Evolutionary conservation across 1,140 invertebrate species (phyloP).

Genomic region (Charaxes varanes): DNA sequence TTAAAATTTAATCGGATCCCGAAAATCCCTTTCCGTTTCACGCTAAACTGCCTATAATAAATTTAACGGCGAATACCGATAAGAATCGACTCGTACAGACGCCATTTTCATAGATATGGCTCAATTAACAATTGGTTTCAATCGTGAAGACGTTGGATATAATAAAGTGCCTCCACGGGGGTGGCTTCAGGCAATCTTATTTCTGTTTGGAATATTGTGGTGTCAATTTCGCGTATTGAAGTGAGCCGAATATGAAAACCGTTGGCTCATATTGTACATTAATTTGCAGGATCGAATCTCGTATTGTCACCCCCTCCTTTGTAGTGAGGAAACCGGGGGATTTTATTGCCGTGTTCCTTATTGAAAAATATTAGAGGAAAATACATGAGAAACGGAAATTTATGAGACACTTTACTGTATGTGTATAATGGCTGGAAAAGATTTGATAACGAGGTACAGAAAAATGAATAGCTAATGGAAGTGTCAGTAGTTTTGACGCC

Average conservation of each 20-base stretch:
- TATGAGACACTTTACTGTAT: constrained; percentile 3
- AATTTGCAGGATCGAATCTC: constrained; percentile 39
- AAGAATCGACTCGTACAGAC: constrained; percentile 60
- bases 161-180: constrained; percentile 60
- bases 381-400: constrained; percentile 4
- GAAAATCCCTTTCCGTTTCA: constrained; percentile 25
- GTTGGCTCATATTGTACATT: constrained; percentile 54
- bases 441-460: too few relatives aligned
- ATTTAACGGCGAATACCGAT: constrained; percentile 64
- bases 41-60: constrained; percentile 51
- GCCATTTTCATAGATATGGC: constrained; percentile 71
- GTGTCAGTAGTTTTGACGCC: too few relatives aligned
- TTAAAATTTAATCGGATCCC: constrained; percentile 18
- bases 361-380: constrained; percentile 13
- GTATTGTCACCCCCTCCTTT: constrained; percentile 31
- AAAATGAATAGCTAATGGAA: too few relatives aligned
- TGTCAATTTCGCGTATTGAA: constrained; percentile 71
- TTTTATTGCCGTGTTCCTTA: constrained; percentile 23
- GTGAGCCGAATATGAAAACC: constrained; percentile 45
- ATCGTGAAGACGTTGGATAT: constrained; percentile 68
- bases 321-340: constrained; percentile 19
- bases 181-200: constrained; percentile 61
- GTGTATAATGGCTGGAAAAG: too few relatives aligned
- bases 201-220: constrained; percentile 72
- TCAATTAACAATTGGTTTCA: constrained; percentile 73